Evolutionary conservation across 1,140 invertebrate genomes (phyloP).

Genomic region (Coelopa frigida): DNA sequence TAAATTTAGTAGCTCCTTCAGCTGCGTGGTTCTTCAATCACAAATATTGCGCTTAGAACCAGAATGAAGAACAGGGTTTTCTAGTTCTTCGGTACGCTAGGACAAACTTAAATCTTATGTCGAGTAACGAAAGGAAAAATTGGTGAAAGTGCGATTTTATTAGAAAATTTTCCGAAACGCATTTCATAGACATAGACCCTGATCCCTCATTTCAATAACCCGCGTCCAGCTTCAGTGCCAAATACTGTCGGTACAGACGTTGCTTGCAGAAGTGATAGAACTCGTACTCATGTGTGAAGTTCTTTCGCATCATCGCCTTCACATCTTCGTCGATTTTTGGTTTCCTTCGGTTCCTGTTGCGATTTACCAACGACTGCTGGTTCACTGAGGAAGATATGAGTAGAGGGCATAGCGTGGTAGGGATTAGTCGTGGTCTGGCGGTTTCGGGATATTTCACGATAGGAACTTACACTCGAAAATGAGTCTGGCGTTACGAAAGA

Average conservation of each 20-base stretch:
- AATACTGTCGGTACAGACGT: slow-evolving; percentile 69
- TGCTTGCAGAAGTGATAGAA: slow-evolving; percentile 87
- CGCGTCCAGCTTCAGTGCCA: slow-evolving; percentile 57
- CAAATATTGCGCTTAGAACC: no score
- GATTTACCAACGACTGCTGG: slow-evolving; percentile 16
- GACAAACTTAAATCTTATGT: no score
- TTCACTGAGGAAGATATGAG: slow-evolving; percentile 21
- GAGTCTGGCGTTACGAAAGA: slow-evolving; percentile 64
- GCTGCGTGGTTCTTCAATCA: no score
- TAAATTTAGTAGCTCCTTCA: no score
- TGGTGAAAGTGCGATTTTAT: no score
- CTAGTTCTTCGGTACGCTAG: no score
- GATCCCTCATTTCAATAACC: no score
- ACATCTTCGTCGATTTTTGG: slow-evolving; percentile 64
- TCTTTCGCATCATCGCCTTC: slow-evolving; percentile 71
- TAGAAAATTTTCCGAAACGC: no score
- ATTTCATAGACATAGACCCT: no score
- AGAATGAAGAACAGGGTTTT: no score
- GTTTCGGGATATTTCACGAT: no score
- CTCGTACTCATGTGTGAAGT: slow-evolving; percentile 84
- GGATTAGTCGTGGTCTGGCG: slow-evolving; percentile 67
- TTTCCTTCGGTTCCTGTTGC: slow-evolving; percentile 25
- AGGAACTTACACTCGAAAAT: slow-evolving; percentile 27
- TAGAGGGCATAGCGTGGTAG: neutral
- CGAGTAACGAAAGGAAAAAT: no score